phyloP scores from a whole-genome alignment of 2,797 vertebrate species.

The Atherinosoma microstoma region DNA sequence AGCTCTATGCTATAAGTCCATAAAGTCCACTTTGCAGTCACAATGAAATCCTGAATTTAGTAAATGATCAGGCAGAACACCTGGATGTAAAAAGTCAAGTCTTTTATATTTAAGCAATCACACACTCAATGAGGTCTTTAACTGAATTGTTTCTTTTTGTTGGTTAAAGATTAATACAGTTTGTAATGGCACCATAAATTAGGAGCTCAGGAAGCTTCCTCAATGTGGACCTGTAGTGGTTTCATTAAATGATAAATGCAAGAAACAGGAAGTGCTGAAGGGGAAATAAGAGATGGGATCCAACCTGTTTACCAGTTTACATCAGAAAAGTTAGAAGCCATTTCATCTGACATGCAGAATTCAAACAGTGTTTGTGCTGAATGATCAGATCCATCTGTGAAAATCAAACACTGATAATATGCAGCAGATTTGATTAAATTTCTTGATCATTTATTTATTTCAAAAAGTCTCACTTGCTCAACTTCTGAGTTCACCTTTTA shows the following conservation, averaged over 20 bases:
- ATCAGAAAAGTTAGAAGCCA: background rate
- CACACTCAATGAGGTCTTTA: background rate
- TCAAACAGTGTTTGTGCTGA: background rate
- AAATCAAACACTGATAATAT: constrained; percentile 3
- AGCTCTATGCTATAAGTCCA: constrained; percentile 9
- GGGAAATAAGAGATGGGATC: background rate
- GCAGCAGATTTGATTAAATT: constrained; percentile 6
- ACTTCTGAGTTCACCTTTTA: background rate
- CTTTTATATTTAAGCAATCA: constrained; percentile 23
- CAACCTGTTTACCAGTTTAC: background rate
- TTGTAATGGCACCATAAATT: constrained; percentile 43
- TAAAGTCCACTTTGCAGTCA: background rate
- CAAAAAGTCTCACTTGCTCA: background rate
- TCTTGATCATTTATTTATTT: background rate
- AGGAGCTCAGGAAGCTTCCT: background rate
- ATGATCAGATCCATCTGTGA: background rate
- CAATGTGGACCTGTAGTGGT: constrained; percentile 51
- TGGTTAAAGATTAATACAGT: background rate
- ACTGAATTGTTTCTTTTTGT: background rate
- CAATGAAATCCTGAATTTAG: constrained; percentile 26
- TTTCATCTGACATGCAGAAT: background rate
- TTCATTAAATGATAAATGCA: constrained; percentile 26
- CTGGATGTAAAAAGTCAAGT: constrained; percentile 25
- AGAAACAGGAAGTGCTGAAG: background rate
- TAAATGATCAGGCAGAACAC: background rate